A percentile compares a stretch with the other conserved stretches of the same genome.
phyloP scores from a whole-genome alignment of 2,113 vertebrate genomes.

The Verasper variegatus region DNA sequence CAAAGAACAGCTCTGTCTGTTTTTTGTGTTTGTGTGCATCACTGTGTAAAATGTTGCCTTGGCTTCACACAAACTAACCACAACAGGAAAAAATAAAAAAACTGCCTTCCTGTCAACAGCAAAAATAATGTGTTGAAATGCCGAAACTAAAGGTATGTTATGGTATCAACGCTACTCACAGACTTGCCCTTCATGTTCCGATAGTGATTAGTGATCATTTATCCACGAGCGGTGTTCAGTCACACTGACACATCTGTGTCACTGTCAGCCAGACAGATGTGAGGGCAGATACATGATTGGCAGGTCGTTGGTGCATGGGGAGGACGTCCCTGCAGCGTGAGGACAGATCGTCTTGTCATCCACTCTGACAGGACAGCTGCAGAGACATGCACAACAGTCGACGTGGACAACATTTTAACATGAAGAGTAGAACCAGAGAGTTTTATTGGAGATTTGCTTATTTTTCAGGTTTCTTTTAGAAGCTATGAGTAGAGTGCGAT shows the following conservation, averaged over 20 bases:
- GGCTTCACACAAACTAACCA: constrained; percentile 59
- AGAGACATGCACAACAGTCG: not conserved
- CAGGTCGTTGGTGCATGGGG: constrained; percentile 36
- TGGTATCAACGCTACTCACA: constrained; percentile 60
- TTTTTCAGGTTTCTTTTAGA: not conserved
- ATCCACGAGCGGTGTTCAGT: constrained; percentile 41
- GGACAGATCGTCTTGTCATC: constrained; percentile 54
- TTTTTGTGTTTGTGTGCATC: constrained; percentile 36
- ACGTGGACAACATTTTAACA: not conserved
- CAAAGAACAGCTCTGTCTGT: not conserved
- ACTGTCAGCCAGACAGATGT: constrained; percentile 40
- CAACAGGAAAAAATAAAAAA: constrained; percentile 65
- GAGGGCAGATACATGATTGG: constrained; percentile 52
- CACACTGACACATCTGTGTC: constrained; percentile 40
- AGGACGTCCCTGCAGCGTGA: constrained; percentile 47
- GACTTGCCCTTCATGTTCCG: constrained; percentile 64
- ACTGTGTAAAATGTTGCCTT: constrained; percentile 45
- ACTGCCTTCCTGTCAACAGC: constrained; percentile 58
- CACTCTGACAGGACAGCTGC: constrained; percentile 3
- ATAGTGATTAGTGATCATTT: constrained; percentile 55
- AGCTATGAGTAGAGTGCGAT: not conserved
- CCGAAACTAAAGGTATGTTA: not conserved
- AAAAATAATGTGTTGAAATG: constrained; percentile 10
- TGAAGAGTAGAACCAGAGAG: not conserved
- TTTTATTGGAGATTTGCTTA: not conserved